phyloP scores from a whole-genome alignment of 2,113 vertebrate species.

The Aplodontia rufa region DNA sequence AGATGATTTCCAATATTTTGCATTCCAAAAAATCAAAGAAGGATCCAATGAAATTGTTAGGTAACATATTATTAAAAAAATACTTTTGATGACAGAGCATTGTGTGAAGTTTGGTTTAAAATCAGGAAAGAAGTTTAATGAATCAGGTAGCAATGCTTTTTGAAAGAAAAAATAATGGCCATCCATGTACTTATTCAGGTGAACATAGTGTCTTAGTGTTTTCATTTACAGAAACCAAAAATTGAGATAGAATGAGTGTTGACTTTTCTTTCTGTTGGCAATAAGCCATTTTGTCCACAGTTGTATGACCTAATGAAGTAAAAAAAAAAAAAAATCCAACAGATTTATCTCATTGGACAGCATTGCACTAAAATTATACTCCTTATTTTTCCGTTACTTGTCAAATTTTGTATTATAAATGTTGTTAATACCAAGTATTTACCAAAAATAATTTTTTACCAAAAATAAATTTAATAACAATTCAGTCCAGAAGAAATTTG shows the following conservation, averaged over 20 bases:
- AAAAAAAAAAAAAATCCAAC: not conserved
- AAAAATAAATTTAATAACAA: not conserved
- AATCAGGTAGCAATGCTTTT: not conserved
- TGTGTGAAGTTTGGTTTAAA: not conserved
- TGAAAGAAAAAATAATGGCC: not conserved
- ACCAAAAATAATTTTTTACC: slow-evolving; percentile 8
- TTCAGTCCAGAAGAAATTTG: slow-evolving; percentile 8
- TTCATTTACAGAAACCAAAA: not conserved
- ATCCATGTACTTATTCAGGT: not conserved
- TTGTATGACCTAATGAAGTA: not conserved
- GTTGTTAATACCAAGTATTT: not conserved
- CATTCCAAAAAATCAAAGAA: not conserved
- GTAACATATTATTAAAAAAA: not conserved
- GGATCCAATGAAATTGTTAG: not conserved
- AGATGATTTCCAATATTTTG: not conserved
- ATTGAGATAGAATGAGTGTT: not conserved
- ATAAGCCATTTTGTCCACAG: slow-evolving; percentile 11
- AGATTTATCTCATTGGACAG: not conserved
- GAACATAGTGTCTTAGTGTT: not conserved
- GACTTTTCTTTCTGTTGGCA: not conserved
- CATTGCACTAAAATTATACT: not conserved
- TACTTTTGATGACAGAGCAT: not conserved
- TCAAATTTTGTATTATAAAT: not conserved
- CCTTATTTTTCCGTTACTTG: not conserved
- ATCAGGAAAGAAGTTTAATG: not conserved